These are phyloP conservation scores for Tokudaia muenninki DNA, from an alignment of 2,797 vertebrate genomes.

Conservation along the genomic window DNA sequence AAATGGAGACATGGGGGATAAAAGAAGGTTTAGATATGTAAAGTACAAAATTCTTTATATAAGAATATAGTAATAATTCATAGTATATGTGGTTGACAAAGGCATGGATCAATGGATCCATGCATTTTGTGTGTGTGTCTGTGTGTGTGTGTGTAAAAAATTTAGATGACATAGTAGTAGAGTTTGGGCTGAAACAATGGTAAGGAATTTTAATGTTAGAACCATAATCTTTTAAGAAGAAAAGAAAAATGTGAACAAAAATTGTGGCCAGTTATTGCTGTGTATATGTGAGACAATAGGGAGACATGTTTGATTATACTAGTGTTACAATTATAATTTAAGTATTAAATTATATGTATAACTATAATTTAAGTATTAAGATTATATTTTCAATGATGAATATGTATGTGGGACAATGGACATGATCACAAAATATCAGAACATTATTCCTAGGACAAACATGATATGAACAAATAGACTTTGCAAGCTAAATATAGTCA, in stretches of 20 bases:
- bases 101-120: not conserved
- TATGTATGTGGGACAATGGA: not conserved
- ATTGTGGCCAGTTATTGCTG: not conserved
- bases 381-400: conserved; percentile 9
- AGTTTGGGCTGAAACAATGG: not conserved
- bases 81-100: not conserved
- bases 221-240: not conserved
- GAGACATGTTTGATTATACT: not conserved
- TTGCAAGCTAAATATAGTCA: not conserved
- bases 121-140: too few species aligned
- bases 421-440: not conserved
- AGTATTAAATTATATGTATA: conserved; percentile 27
- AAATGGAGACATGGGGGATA: too few species aligned
- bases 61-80: not conserved
- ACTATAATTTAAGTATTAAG: not conserved
- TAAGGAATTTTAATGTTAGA: not conserved
- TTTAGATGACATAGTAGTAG: not conserved
- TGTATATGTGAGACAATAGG: not conserved
- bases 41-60: not conserved
- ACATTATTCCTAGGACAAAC: not conserved
- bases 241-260: not conserved
- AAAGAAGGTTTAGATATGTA: not conserved
- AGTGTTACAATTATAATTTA: not conserved
- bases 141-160: too few species aligned
- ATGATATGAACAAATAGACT: not conserved